phyloP scores from a whole-genome alignment of 2,888 invertebrate genomes.

The Autographa gamma region DNA sequence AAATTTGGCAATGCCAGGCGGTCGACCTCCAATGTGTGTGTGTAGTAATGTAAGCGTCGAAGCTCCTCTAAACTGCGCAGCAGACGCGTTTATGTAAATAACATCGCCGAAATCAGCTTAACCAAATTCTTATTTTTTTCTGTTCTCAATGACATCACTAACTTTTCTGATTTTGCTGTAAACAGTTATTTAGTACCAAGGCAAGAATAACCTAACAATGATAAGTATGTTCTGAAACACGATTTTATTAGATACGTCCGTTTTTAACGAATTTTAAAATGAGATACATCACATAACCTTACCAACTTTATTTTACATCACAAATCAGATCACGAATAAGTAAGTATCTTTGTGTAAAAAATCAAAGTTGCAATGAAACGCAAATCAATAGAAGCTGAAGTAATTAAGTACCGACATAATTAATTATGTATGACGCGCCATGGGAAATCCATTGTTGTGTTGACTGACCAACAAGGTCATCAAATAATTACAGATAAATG shows the following conservation, averaged over 20 bases:
- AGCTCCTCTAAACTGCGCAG: conserved; percentile 57
- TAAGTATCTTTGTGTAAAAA: neutral
- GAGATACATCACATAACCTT: too few species aligned
- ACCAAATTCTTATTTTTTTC: conserved; percentile 23
- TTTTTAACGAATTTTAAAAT: too few species aligned
- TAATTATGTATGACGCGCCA: conserved; percentile 50
- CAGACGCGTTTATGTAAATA: conserved; percentile 21
- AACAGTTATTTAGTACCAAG: neutral
- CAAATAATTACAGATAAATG: conserved; percentile 42
- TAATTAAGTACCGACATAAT: neutral
- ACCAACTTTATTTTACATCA: neutral
- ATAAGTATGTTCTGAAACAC: too few species aligned
- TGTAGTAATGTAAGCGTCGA: conserved; percentile 54
- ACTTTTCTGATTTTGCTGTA: neutral
- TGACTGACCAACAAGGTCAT: conserved; percentile 64
- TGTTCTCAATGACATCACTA: conserved; percentile 35
- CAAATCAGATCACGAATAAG: too few species aligned
- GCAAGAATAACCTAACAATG: neutral
- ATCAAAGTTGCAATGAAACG: neutral
- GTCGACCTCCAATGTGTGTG: conserved; percentile 77
- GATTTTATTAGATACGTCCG: too few species aligned
- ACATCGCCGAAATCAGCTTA: conserved; percentile 19
- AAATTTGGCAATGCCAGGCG: conserved; percentile 84
- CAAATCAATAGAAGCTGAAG: neutral
- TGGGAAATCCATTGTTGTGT: conserved; percentile 68